Base-by-base conservation (phyloP, 1,140 invertebrate genomes). In the Macrosteles quadrilineatus region DNA sequence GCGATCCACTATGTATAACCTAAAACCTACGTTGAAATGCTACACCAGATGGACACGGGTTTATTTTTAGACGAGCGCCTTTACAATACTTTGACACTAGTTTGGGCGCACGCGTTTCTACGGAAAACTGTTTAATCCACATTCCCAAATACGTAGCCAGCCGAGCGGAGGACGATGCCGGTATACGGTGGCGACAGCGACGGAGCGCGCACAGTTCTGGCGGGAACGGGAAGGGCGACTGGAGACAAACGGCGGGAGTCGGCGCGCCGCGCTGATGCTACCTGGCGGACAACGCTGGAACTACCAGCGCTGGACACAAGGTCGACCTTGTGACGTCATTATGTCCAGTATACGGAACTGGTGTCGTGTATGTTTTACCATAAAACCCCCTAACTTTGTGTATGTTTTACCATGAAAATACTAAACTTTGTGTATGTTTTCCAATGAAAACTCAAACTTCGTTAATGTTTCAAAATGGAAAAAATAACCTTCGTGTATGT, bases 121-220 rank as follows among this genome's bases (percentile, higher is more conserved):
- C 47, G 47, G 47, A 50, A 50, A 50, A 50, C 14, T 21, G 14
- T 21, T 50, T 21, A 19, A 50, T 27, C 55, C 55, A 59, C 55
- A 59, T 59, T 59, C 55, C 55, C 55, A 59, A 25, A 27, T 25
- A 59, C 55, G 55, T 59, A 3, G 14, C n/a, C 47, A 50, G 47
- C 6, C n/a, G 21, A n/a, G n/a, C 6, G 55, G 2, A 25, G 21
- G 55, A 27, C 25, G 55, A 36, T 25, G 27, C 21, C n/a, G n/a
- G 25, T 6, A 2, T 2, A 6, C 55, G 21, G 55, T 11, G 55
- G 21, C 6, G 14, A 29, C 3, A 29, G 14, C 4, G 2, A 25
- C 55, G 55, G 6, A 25, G 55, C 27, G 55, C 23, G 2, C 55
- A 27, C 55, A 17, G 47, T 17, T 50, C 47, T 50, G 21, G 47